phyloP scores from a whole-genome alignment of 2,797 vertebrate species.

The Anomalospiza imberbis region DNA sequence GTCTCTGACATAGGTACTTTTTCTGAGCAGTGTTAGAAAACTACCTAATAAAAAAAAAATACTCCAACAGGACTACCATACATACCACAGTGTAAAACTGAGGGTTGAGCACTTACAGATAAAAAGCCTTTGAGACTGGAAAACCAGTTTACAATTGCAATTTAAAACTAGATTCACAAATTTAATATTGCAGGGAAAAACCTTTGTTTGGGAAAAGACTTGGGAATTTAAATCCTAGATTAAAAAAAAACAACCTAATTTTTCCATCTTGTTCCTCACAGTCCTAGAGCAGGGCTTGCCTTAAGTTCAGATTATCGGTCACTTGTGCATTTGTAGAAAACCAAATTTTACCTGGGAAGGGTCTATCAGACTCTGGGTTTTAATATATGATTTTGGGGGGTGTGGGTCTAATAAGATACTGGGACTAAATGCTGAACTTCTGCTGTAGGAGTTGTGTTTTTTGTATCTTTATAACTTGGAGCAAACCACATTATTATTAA shows the following conservation, averaged over 20 bases:
- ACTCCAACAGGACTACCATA: fast-evolving
- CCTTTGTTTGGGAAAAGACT: neutral
- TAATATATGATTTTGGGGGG: neutral
- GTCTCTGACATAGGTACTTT: neutral
- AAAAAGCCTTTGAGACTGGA: neutral
- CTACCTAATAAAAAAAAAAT: fast-evolving
- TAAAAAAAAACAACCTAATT: neutral
- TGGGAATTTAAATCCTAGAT: neutral
- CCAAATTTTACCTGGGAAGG: neutral
- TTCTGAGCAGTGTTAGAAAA: neutral
- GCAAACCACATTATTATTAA: neutral
- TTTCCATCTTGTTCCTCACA: neutral
- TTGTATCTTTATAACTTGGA: neutral
- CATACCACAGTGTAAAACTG: neutral
- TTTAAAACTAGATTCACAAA: neutral
- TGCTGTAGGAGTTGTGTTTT: neutral
- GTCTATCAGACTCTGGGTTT: neutral
- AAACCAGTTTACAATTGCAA: neutral
- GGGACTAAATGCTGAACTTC: neutral
- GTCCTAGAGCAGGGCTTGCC: neutral
- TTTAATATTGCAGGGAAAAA: neutral
- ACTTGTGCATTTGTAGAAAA: neutral
- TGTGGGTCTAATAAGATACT: neutral
- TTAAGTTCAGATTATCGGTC: neutral
- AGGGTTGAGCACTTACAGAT: neutral